Base-by-base conservation (phyloP, 2,888 invertebrate genomes). In the Candidula unifasciata region DNA sequence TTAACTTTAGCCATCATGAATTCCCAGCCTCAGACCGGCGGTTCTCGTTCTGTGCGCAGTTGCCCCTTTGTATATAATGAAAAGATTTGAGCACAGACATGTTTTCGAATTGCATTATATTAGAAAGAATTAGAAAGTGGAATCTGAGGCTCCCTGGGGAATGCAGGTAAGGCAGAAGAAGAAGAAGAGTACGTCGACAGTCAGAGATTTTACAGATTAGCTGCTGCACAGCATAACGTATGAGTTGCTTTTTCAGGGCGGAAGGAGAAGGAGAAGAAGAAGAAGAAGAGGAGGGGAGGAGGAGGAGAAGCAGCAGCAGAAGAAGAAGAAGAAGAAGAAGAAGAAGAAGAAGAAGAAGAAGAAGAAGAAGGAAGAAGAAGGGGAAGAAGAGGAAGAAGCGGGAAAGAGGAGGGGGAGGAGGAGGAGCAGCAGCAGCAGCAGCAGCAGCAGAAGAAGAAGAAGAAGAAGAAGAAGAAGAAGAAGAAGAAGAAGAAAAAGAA, bases 401-500 rank as follows among this genome's bases (percentile, higher is more conserved):
- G 35, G 73, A 33, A 35, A 35, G 35, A 73, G n/a, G 35, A 18
- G 16, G 13, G 33, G 35, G 35, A 16, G 16, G 35, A 33, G 35
- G 33, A 6, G 21, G 16, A 73, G 37, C 33, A n/a, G 27, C 6
- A 57, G 57, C 16, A n/a, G 16, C 1, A 52, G 52, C n/a, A 54
- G 54, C 6, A 77, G 79, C 64, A 24, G 37, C 8, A 33, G 35
- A 64, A 33, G 66, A 79, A 21, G 66, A 79, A 21, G 66, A 64
- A 33, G 77, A 77, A n/a, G 54, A 54, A 52, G 80, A 80, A 3
- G 69, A 80, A 30, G 80, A 80, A 21, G 69, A 69, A 30, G 69
- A 69, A 21, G 69, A 69, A 52, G 80, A 69, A 21, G 69, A 69
- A 52, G 80, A 80, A 8, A 52, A 80, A 73, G 73, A 35, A 60